Base-by-base conservation (phyloP, 2,113 vertebrate genomes). In the Pollachius pollachius region DNA sequence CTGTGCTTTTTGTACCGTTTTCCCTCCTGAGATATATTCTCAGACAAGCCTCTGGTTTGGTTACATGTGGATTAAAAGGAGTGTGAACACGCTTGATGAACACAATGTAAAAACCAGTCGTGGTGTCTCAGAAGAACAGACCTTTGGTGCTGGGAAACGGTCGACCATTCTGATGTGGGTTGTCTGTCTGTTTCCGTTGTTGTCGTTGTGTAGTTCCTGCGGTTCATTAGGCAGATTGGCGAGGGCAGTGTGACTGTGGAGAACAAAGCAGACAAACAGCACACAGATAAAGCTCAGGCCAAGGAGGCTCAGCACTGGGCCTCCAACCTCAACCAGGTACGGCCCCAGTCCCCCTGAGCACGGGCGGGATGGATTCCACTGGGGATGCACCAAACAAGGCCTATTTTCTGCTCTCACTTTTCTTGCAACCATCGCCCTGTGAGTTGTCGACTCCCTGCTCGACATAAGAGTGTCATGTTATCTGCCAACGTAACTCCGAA, bases 141-240 rank as follows among this genome's bases (percentile, higher is more conserved):
- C 12, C 21, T 82, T 17, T 57, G 15, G 57, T 56, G 67, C 15
- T 69, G 23, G 13, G 69, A 72, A 17, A 18, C 17, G 19, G 13
- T 72, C 66, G 30, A 72, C 75, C 61, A 80, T 85, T 86, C 75
- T 84, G 41, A 48, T 48, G 41, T 48, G 41, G 41, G 41, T 13
- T 48, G 79, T 79, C 83, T 75, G 80, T 74, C 65, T 82, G 87
- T 62, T 93, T 88, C 94, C 88, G 87, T 92, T 93, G 91, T 91
- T 88, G 87, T 92, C 93, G 91, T 91, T 88, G 91, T 92, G 86
- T 95, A 99, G 97, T 99, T 99, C 95, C 94, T 99, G 95, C 95
- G 93, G 89, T 99, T 99, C 95, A 93, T 99, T 92, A 96, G 93
- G 93, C 96, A 98, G 93, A 97, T 99, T 95, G 96, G 97, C 91